Evolutionary conservation across 1,140 invertebrate genomes (phyloP).

Genomic region (Centruroides sculpturatus): DNA sequence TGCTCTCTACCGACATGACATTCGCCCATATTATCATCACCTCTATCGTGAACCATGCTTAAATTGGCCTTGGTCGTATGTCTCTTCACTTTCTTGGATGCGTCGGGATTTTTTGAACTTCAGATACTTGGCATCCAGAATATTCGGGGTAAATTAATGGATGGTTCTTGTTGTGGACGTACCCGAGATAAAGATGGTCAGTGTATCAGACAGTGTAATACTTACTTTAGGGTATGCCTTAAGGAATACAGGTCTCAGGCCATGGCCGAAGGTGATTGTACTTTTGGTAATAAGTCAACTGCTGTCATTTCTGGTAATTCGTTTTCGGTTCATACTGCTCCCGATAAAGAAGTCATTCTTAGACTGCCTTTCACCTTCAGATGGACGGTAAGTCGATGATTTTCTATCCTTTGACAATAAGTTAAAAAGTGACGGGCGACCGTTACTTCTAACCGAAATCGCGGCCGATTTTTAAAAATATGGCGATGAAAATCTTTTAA

Average conservation of each 20-base stretch:
- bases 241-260: constrained; percentile 82
- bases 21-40: too few species aligned
- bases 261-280: constrained; percentile 63
- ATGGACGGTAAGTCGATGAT: constrained; percentile 61
- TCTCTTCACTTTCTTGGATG: background rate
- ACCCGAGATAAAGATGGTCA: constrained; percentile 6
- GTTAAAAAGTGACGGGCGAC: too few species aligned
- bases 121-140: constrained; percentile 80
- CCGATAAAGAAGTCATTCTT: constrained; percentile 50
- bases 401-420: constrained; percentile 9
- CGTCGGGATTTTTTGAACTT: constrained; percentile 74
- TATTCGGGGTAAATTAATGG: constrained; percentile 58
- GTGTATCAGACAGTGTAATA: constrained; percentile 51
- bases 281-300: constrained; percentile 74
- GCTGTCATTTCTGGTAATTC: constrained; percentile 68
- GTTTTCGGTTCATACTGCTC: constrained; percentile 60
- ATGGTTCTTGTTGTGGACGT: constrained; percentile 65
- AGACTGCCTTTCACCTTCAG: constrained; percentile 71
- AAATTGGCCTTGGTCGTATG: too few species aligned
- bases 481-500: too few species aligned
- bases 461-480: too few species aligned
- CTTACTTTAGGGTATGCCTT: constrained; percentile 70
- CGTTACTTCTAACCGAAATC: too few species aligned
- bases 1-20: too few species aligned
- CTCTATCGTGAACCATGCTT: too few species aligned